phyloP scores from a whole-genome alignment of 2,113 vertebrate genomes.

The Otis tarda region DNA sequence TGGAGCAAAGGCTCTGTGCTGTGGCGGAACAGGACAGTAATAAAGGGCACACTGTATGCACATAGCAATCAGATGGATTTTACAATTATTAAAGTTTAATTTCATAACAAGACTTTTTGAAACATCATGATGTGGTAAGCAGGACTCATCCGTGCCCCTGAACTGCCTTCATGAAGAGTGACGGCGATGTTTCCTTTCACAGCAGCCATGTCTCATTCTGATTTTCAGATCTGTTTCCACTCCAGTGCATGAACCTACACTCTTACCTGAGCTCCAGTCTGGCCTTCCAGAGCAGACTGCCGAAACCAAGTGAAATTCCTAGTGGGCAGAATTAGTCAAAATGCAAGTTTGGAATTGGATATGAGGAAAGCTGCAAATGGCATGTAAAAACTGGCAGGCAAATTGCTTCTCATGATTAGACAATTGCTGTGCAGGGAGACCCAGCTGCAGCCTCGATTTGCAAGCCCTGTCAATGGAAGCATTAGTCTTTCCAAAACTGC shows the following conservation, averaged over 20 bases:
- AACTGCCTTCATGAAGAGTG: neutral
- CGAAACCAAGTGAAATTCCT: conserved; percentile 24
- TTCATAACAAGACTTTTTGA: neutral
- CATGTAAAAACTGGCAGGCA: conserved; percentile 56
- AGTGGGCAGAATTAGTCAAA: conserved; percentile 9
- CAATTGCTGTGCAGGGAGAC: conserved; percentile 28
- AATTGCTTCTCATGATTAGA: conserved; percentile 44
- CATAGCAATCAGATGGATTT: neutral
- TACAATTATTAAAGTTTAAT: neutral
- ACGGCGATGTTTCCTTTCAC: neutral
- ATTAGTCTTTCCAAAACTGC: neutral
- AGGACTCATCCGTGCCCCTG: neutral
- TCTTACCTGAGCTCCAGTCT: conserved; percentile 14
- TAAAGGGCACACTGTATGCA: neutral
- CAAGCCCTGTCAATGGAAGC: neutral
- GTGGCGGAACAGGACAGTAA: neutral
- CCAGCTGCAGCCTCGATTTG: conserved; percentile 22
- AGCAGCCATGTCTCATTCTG: neutral
- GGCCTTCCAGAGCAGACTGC: conserved; percentile 6
- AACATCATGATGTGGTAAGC: neutral
- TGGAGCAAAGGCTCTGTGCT: neutral
- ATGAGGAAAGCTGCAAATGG: conserved; percentile 66
- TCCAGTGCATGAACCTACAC: neutral
- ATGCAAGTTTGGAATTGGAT: conserved; percentile 30
- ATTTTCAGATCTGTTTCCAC: neutral